Evolutionary conservation across 1,140 invertebrate species (phyloP), one percentile per base, ranked within the genome.

Genomic region (Diorhabda carinulata): DNA sequence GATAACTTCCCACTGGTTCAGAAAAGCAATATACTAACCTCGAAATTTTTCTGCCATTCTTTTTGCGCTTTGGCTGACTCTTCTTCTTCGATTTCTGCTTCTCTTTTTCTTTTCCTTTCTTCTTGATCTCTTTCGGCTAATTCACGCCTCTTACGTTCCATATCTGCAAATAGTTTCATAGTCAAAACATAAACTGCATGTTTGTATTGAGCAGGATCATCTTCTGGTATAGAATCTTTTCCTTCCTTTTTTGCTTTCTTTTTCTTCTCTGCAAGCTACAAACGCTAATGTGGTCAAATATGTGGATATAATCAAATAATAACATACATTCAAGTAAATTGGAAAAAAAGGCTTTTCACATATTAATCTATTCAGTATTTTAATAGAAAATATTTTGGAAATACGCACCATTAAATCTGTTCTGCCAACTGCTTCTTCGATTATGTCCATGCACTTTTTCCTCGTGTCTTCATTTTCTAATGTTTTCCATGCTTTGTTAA

Each of bases 1-100:
- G 25, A 25, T 25, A 25, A 25, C 25, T 25, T 25, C 25, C 25
- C 25, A 25, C 25, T 25, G 25, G 25, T 25, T 25, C 25, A 25
- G 25, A 25, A 25, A 25, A 25, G 25, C 25, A 25, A 25, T 25
- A 25, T 52, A 71, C 72, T 81, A 79, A 92, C 92, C 84, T 99
- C 97, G 86, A 97, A 99, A 84, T 98, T 99, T 79, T 97, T 95
- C 70, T 97, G 92, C 96, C 96, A 98, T 82, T 98, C 96, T 76
- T 94, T 92, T 77, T 97, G 92, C 61, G 92, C 81, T 65, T 94
- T 93, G 68, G 90, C 88, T 76, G 92, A 91, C 77, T 97, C 94
- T 82, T 97, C 95, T 68, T 93, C 93, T 69, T 94, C 92, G 62
- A 96, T 90, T 86, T 98, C 96, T 57, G 93, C 89, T 84, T 98